Evolutionary conservation across 2,113 vertebrate species (phyloP), one percentile per base, ranked within the genome.

Genomic region (Gymnogyps californianus): DNA sequence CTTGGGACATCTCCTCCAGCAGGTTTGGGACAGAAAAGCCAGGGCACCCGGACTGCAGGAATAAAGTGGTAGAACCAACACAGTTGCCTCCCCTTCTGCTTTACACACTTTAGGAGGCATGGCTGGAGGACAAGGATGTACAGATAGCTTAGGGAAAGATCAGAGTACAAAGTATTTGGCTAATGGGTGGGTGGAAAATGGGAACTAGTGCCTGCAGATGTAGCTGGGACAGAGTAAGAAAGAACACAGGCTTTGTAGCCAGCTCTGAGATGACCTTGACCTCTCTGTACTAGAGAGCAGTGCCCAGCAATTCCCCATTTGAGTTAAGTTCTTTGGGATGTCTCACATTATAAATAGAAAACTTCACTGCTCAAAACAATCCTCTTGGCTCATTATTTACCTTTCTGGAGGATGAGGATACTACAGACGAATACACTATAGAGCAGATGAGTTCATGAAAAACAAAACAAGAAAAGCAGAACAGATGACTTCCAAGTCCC

Each of bases 41-140:
- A 66, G 26, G 46, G 21, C 18, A 58, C 10, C 28, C 4, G 6
- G 58, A 40, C 26, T 11, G 8, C 21, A 21, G 47, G 13, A 59
- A 58, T 32, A 11, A 69, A 42, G 51, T 6, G 11, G 25, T 42
- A 84, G 54, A 80, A 64, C n/a, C 52, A 58, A n/a, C 0, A 1
- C 28, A 51, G 28, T 58, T 61, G 19, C 10, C 54, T 65, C 11
- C 1, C 15, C 13, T 83, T 42, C 42, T 31, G 24, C 61, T 36
- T 69, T 61, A 62, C 1, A 1, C 1, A 0, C 17, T 11, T 3
- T 24, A 67, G 36, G 65, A 83, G 87, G 9, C 47, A 21, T 1
- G 7, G 58, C 17, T 77, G 69, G 29, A 93, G 44, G 17, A 65
- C 22, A 83, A 59, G 31, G 21, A 57, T 34, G 8, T 21, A 46